Percentiles rank a stretch among this genome's conserved stretches.
These are phyloP conservation scores for Chlorodrepanis virens DNA, from an alignment of 2,113 vertebrate species.

Conservation along the genomic window DNA sequence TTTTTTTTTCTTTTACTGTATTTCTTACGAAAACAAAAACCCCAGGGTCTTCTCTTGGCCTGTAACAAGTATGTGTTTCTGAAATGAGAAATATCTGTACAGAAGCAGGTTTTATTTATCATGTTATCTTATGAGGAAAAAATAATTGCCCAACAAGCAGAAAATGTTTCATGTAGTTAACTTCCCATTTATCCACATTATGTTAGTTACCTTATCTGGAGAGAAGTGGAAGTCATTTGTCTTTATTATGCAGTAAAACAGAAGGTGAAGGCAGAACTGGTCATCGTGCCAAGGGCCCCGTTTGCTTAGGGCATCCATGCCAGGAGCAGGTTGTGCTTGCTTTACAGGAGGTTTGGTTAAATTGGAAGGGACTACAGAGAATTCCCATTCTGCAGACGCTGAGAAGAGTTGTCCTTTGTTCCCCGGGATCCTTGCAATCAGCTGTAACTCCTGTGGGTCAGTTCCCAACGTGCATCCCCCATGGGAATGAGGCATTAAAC, in stretches of 20 bases:
- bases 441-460: conserved; percentile 13
- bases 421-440: not conserved
- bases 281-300: not conserved
- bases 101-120: conserved; percentile 82
- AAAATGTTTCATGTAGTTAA: conserved; percentile 55
- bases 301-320: not conserved
- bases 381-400: not conserved
- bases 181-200: conserved; percentile 68
- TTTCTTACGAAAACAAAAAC: conserved; percentile 61
- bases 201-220: conserved; percentile 72
- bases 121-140: conserved; percentile 60
- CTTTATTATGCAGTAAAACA: conserved; percentile 18
- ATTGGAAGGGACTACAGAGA: conserved; percentile 49
- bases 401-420: not conserved
- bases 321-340: conserved; percentile 3
- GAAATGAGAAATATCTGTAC: conserved; percentile 77
- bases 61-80: conserved; percentile 74
- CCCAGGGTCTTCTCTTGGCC: conserved; percentile 68
- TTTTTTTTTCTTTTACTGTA: conserved; percentile 50
- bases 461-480: not conserved
- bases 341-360: conserved; percentile 2
- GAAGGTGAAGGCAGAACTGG: conserved; percentile 47
- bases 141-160: conserved; percentile 66
- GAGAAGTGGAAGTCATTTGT: conserved; percentile 47
- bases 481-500: conserved; percentile 46